Conservation (phyloP, 2,113 vertebrate genomes). For the Neoarius graeffei region DNA sequence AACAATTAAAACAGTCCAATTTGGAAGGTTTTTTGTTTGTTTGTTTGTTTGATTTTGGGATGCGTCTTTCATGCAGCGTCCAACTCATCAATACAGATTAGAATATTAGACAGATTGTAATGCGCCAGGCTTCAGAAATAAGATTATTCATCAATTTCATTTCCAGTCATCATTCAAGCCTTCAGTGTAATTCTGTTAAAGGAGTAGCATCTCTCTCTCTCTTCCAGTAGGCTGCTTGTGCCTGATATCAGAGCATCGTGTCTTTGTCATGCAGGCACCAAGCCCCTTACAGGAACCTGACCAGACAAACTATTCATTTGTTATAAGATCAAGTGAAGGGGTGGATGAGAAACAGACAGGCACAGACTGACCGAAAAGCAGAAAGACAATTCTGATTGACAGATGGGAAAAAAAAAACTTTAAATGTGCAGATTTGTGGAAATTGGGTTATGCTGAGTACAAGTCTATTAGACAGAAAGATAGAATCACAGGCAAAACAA, state of each 20-base stretch:
- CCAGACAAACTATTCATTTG: conserved; percentile 46
- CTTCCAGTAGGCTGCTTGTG: conserved; percentile 36
- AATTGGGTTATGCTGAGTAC: not conserved
- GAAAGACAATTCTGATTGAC: not conserved
- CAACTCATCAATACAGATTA: conserved; percentile 51
- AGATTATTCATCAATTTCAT: conserved; percentile 50
- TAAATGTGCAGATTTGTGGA: not conserved
- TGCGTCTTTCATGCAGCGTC: conserved; percentile 60
- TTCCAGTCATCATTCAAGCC: conserved; percentile 45
- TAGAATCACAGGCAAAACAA: conserved; percentile 15
- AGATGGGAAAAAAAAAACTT: not conserved
- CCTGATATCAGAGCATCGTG: conserved; percentile 43
- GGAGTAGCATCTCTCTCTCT: conserved; percentile 28
- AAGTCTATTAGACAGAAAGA: conserved; percentile 9
- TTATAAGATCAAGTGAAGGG: conserved; percentile 40
- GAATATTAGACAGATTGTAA: conserved; percentile 55
- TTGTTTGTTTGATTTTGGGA: conserved; percentile 22
- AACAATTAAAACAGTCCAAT: not conserved
- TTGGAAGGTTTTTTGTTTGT: not conserved
- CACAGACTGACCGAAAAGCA: not conserved
- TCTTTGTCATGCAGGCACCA: conserved; percentile 39
- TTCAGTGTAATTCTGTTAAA: conserved; percentile 56
- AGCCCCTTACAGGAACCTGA: conserved; percentile 38
- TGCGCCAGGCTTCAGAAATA: conserved; percentile 48
- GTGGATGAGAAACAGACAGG: not conserved